phyloP scores from a whole-genome alignment of 2,888 invertebrate species.

The Melolontha melolontha region DNA sequence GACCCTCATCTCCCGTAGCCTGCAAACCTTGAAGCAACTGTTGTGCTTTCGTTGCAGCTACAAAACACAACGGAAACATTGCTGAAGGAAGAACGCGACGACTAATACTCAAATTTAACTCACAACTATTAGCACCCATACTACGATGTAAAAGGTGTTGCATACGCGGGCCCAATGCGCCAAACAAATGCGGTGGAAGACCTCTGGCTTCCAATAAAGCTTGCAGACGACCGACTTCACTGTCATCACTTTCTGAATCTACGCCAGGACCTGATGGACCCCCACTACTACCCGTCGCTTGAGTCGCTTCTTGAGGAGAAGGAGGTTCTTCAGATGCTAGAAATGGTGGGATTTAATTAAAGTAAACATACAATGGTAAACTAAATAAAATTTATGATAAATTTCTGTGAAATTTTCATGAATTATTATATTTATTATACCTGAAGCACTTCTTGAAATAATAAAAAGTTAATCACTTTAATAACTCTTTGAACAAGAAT shows the following conservation, averaged over 20 bases:
- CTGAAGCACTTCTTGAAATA: no score
- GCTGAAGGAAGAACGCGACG: not conserved
- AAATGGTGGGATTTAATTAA: constrained; percentile 39
- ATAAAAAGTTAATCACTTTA: no score
- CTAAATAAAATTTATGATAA: not conserved
- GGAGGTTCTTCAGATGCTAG: constrained; percentile 63
- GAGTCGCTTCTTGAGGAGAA: constrained; percentile 63
- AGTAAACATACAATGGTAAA: not conserved
- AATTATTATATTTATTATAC: not conserved
- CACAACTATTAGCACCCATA: constrained; percentile 87
- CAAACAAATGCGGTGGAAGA: constrained; percentile 95
- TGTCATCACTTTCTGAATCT: constrained; percentile 88
- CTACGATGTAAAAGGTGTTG: constrained; percentile 95
- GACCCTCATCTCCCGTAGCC: constrained; percentile 93
- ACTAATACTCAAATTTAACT: constrained; percentile 51
- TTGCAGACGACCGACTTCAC: constrained; percentile 95
- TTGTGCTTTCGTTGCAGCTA: constrained; percentile 88
- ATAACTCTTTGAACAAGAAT: no score
- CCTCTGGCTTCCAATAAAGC: constrained; percentile 95
- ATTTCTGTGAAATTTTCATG: not conserved
- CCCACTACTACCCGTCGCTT: constrained; percentile 60
- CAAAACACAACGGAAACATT: not conserved
- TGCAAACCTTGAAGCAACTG: constrained; percentile 92
- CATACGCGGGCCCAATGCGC: constrained; percentile 95
- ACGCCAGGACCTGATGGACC: constrained; percentile 65